Base-by-base conservation (phyloP, 2,797 vertebrate genomes). In the Diplodus puntazzo region DNA sequence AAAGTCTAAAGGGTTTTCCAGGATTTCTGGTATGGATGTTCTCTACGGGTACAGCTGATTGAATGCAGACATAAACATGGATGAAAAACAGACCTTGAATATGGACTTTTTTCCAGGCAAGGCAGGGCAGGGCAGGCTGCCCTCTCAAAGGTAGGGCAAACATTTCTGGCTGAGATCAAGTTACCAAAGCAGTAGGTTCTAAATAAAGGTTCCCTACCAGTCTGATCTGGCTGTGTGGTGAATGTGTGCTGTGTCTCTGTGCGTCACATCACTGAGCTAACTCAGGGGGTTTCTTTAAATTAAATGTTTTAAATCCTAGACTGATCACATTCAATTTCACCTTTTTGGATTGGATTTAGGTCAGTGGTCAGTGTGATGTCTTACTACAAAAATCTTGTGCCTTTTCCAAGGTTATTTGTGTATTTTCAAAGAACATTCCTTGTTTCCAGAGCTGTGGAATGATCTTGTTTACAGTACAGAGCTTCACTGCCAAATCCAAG, bases 171-270 rank as follows among this genome's bases (percentile, higher is more conserved):
- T 39, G 53, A 68, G 86, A 80, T 94, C 89, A 59, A 70, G 59
- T 93, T 93, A 88, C 93, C 57, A 75, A 73, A 73, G 67, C 16
- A 3, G 67, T 52, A 84, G 74, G 52, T 74, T 90, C 93, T 94
- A 93, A 92, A 92, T 90, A 84, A 90, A 94, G 93, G 63, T 68
- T 68, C 73, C 55, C 21, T 71, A 82, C 86, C 74, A 34, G 90
- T 88, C 77, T 60, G 85, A 82, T 88, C 87, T 84, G 87, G 85
- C 73, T 87, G 54, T 57, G 81, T 70, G 78, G 82, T 64, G 60
- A 70, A 79, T 53, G 43, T 55, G 71, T 50, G 62, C 61, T 52
- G 23, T 25, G 81, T 57, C 52, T 57, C 58, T n/a, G 30, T 34
- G 70, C 27, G 62, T 76, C 63, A 66, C 17, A 6, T 69, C 72